Conservation (phyloP, 2,888 invertebrate species). For the Pemphredon lugubris region DNA sequence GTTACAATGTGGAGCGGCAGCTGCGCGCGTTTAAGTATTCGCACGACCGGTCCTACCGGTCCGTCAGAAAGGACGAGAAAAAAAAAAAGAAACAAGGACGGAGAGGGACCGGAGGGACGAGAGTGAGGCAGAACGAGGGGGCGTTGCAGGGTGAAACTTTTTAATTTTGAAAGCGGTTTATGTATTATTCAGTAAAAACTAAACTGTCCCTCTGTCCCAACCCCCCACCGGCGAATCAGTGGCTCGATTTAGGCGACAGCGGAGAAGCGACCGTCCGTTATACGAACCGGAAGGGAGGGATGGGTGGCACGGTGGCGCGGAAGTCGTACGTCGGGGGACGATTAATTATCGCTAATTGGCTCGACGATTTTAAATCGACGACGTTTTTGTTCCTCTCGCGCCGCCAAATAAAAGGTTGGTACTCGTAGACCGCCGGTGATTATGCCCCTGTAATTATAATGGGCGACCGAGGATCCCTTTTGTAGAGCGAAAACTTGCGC, state of each 20-base stretch:
- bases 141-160: slow-evolving; percentile 45
- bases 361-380: slow-evolving; percentile 39
- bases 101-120: too few relatives aligned
- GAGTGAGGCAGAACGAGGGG: neutral
- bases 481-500: neutral
- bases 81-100: slow-evolving; percentile 13
- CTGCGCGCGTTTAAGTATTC: slow-evolving; percentile 69
- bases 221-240: slow-evolving; percentile 23
- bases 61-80: slow-evolving; percentile 10
- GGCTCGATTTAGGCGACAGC: slow-evolving; percentile 12
- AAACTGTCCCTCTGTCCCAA: slow-evolving; percentile 16
- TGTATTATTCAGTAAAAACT: slow-evolving; percentile 67
- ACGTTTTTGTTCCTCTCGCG: slow-evolving; percentile 17
- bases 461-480: neutral
- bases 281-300: neutral
- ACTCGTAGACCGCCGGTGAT: slow-evolving; percentile 4
- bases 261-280: slow-evolving; percentile 1
- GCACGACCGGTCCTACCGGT: slow-evolving; percentile 43
- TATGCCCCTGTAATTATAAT: slow-evolving; percentile 29
- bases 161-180: slow-evolving; percentile 67
- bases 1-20: slow-evolving; percentile 60
- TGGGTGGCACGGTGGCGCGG: slow-evolving; percentile 23
- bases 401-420: slow-evolving; percentile 24
- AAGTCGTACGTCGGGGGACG: slow-evolving; percentile 26
- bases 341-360: slow-evolving; percentile 53